Conservation (phyloP, 2,797 vertebrate genomes). For the Danio jaintianensis region DNA sequence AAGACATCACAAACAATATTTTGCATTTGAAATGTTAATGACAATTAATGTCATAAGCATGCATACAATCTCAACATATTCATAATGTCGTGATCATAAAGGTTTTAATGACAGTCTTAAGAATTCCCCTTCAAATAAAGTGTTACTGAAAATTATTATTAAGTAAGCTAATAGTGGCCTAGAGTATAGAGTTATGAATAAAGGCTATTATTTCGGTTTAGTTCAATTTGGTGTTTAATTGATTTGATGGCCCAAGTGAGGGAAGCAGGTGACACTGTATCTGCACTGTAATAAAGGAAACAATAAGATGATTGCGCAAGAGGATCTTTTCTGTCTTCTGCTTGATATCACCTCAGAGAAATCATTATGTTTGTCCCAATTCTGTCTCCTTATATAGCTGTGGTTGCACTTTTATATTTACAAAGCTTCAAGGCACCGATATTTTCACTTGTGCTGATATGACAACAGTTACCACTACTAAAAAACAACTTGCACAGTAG, state of each 20-base stretch:
- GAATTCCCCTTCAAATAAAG: too few relatives aligned
- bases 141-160: not conserved
- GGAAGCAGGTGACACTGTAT: slow-evolving; percentile 38
- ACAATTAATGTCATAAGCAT: too few relatives aligned
- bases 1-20: too few relatives aligned
- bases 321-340: slow-evolving; percentile 19
- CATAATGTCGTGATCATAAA: too few relatives aligned
- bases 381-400: slow-evolving; percentile 32
- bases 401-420: slow-evolving; percentile 32
- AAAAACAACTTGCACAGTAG: slow-evolving; percentile 63
- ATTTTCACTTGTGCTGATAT: slow-evolving; percentile 64
- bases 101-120: too few relatives aligned
- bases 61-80: too few relatives aligned
- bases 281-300: slow-evolving; percentile 2
- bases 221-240: not conserved
- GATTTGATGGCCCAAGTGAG: slow-evolving; percentile 18
- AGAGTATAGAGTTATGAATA: not conserved
- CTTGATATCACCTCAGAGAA: slow-evolving; percentile 39
- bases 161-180: not conserved
- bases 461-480: slow-evolving; percentile 68
- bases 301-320: not conserved
- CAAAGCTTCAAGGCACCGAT: slow-evolving; percentile 37
- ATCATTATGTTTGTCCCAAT: slow-evolving; percentile 43
- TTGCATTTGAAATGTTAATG: too few relatives aligned
- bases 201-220: not conserved